phyloP scores from a whole-genome alignment of 2,797 vertebrate genomes.

The Alauda arvensis region DNA sequence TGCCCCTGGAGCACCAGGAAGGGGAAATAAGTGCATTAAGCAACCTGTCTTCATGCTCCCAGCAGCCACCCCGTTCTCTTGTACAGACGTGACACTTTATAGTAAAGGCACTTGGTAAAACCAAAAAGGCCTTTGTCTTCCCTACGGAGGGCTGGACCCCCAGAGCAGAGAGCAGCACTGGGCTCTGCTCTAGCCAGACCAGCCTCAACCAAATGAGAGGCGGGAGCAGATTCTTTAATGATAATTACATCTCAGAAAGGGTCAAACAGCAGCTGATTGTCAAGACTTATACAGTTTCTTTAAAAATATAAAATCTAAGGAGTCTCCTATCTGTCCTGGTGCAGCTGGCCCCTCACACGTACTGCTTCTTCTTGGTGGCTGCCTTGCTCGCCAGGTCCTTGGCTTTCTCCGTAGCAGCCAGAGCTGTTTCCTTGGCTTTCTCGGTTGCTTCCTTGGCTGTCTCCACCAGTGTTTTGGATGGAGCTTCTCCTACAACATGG shows the following conservation, averaged over 20 bases:
- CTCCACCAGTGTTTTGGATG: constrained; percentile 87
- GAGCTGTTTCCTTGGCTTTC: constrained; percentile 89
- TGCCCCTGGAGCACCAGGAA: neutral
- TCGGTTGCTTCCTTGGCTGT: constrained; percentile 87
- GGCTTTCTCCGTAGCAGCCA: constrained; percentile 94
- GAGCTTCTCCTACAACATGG: constrained; percentile 82
- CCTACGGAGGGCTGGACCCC: neutral
- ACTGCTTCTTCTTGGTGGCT: constrained; percentile 85
- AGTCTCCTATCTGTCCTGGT: constrained; percentile 29
- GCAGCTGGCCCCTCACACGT: constrained; percentile 72
- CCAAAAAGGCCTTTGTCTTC: neutral
- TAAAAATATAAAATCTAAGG: constrained; percentile 60
- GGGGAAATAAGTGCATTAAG: neutral
- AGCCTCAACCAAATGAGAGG: neutral
- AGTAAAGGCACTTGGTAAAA: constrained; percentile 41
- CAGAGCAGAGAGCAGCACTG: fast-evolving
- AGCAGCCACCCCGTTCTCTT: neutral
- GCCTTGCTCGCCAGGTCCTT: constrained; percentile 93
- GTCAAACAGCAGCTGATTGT: constrained; percentile 40
- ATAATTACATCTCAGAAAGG: constrained; percentile 64
- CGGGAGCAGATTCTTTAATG: constrained; percentile 67
- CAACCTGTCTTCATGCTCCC: neutral
- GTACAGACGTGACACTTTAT: neutral
- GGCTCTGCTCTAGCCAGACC: neutral
- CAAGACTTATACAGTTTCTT: constrained; percentile 41